Percentiles rank a stretch among this genome's conserved stretches.
phyloP scores from a whole-genome alignment of 2,113 vertebrate species.

The Dasyprocta punctata region DNA sequence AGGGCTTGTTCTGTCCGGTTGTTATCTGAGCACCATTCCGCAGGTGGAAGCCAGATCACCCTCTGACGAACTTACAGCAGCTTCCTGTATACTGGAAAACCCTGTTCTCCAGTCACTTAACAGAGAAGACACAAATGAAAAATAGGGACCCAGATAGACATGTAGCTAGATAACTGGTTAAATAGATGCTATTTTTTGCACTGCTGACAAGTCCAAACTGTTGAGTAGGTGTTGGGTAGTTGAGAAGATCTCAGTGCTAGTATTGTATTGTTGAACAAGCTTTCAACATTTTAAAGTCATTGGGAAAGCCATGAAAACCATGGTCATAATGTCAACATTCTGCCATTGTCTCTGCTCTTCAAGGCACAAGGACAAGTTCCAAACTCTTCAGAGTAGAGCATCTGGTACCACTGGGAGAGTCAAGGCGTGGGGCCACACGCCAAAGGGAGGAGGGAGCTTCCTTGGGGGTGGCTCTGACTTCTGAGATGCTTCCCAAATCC shows the following conservation, averaged over 20 bases:
- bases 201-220: slow-evolving; percentile 22
- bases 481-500: not conserved
- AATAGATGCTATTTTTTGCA: slow-evolving; percentile 33
- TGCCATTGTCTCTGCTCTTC: slow-evolving; percentile 75
- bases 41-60: not conserved
- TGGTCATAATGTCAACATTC: slow-evolving; percentile 74
- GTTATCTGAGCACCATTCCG: slow-evolving; percentile 57
- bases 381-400: slow-evolving; percentile 61
- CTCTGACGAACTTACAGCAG: not conserved
- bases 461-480: not conserved
- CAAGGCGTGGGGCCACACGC: not conserved
- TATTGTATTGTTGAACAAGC: slow-evolving; percentile 31
- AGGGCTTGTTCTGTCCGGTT: not conserved
- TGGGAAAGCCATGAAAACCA: not conserved
- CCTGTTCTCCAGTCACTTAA: not conserved
- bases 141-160: not conserved
- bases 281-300: slow-evolving; percentile 64
- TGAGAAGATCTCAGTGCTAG: not conserved
- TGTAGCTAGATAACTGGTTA: slow-evolving; percentile 45
- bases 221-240: not conserved
- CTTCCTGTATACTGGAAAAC: not conserved
- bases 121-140: slow-evolving; percentile 25
- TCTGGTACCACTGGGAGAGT: slow-evolving; percentile 41
- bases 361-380: slow-evolving; percentile 84
- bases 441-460: not conserved